Conservation (phyloP, 1,140 invertebrate genomes). For the Melipona quadrifasciata region DNA sequence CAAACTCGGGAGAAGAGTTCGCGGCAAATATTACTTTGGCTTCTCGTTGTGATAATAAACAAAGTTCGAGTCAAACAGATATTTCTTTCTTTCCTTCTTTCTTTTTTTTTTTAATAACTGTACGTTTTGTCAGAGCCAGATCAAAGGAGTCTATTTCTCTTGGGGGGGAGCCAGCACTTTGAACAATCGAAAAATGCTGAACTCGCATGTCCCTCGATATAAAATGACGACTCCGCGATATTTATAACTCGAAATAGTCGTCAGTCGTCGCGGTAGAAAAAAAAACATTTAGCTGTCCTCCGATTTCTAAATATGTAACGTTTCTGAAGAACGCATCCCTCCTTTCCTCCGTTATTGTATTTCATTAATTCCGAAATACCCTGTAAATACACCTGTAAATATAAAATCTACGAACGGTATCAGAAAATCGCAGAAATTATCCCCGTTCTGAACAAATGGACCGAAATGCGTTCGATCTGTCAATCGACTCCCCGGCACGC, state of each 20-base stretch:
- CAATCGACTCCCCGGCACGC: not conserved
- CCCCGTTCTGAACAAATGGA: not conserved
- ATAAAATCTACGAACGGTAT: not conserved
- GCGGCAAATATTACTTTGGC: not conserved
- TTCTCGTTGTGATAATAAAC: not conserved
- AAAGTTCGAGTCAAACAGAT: not conserved
- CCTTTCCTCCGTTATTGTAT: not conserved
- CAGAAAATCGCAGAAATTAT: not conserved
- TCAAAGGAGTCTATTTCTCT: constrained; percentile 24
- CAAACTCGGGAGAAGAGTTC: not conserved
- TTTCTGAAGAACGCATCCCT: no score
- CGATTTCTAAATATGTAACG: not conserved
- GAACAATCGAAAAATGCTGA: constrained; percentile 31
- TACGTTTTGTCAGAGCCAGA: constrained; percentile 22
- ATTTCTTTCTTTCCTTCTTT: not conserved
- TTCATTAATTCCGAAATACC: not conserved
- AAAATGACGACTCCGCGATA: constrained; percentile 46
- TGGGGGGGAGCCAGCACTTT: not conserved
- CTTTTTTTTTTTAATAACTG: constrained; percentile 15
- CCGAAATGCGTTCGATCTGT: not conserved
- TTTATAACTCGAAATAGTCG: constrained; percentile 38
- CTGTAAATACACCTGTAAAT: not conserved
- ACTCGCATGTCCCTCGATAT: constrained; percentile 17
- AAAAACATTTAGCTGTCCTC: constrained; percentile 17
- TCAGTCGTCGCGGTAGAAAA: constrained; percentile 22